Percentiles rank a stretch among this genome's conserved stretches.
These are phyloP conservation scores for Thereva nobilitata DNA, from an alignment of 2,888 invertebrate species.

Conservation along the genomic window DNA sequence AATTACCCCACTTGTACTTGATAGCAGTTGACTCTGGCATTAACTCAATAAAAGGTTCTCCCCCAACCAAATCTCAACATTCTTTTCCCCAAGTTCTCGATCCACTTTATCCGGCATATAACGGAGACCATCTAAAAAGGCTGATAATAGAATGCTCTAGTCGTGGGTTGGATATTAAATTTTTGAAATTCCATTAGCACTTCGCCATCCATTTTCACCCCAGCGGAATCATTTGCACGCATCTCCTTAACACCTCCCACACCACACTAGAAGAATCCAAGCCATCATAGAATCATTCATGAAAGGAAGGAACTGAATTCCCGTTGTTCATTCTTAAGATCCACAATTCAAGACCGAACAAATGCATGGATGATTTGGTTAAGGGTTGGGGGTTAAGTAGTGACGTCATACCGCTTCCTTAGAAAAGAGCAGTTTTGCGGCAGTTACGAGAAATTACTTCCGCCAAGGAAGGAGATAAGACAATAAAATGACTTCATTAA, in stretches of 20 bases:
- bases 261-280: neutral
- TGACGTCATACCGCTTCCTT: no score
- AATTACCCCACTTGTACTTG: no score
- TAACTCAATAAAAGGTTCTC: no score
- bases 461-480: conserved; percentile 7
- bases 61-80: no score
- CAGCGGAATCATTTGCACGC: conserved; percentile 22
- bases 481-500: conserved; percentile 37
- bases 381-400: no score
- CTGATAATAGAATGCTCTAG: neutral
- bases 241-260: neutral
- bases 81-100: no score
- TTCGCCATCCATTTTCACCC: conserved; percentile 15
- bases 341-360: no score
- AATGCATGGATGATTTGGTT: no score
- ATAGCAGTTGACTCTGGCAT: no score
- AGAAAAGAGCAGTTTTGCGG: neutral
- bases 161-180: conserved; percentile 27
- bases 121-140: no score
- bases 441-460: conserved; percentile 3
- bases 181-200: conserved; percentile 35
- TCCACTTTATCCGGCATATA: no score
- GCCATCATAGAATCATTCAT: neutral
- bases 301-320: neutral
- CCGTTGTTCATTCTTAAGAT: no score